These are phyloP conservation scores for Mimas tiliae DNA, from an alignment of 2,888 invertebrate genomes.

Conservation along the genomic window DNA sequence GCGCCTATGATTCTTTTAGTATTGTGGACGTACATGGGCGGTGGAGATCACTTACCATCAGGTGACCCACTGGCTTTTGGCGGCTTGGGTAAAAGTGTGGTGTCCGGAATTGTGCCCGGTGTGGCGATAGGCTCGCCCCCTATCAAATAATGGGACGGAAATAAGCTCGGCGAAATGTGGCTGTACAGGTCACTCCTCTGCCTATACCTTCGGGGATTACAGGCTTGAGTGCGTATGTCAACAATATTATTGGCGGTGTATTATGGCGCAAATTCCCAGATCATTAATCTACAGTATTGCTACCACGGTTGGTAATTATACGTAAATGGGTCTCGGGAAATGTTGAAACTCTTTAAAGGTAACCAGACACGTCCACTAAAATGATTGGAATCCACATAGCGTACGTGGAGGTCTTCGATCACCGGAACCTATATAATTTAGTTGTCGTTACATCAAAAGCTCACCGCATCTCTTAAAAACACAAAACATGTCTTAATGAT, in stretches of 20 bases:
- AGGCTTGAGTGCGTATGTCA: too few relatives aligned
- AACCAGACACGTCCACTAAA: constrained; percentile 20
- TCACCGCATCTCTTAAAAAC: constrained; percentile 17
- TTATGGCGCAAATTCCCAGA: background rate
- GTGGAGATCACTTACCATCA: too few relatives aligned
- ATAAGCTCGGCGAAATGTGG: too few relatives aligned
- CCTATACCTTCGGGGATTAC: too few relatives aligned
- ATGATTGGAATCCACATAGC: constrained; percentile 14
- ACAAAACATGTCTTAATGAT: constrained; percentile 21
- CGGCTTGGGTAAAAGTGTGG: too few relatives aligned
- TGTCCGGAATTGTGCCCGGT: too few relatives aligned
- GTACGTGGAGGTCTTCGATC: constrained; percentile 24
- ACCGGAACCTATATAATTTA: constrained; percentile 24
- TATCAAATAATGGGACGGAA: too few relatives aligned
- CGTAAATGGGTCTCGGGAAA: constrained; percentile 1
- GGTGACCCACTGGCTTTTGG: too few relatives aligned
- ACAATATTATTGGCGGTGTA: background rate
- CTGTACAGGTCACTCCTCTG: too few relatives aligned
- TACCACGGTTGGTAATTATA: background rate
- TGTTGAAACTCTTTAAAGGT: constrained; percentile 18
- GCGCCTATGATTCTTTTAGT: too few relatives aligned
- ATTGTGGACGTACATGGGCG: too few relatives aligned
- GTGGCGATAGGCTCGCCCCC: too few relatives aligned
- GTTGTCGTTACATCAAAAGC: constrained; percentile 21
- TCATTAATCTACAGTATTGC: background rate